Conservation (phyloP, 1,140 invertebrate genomes). For the Samia ricini region DNA sequence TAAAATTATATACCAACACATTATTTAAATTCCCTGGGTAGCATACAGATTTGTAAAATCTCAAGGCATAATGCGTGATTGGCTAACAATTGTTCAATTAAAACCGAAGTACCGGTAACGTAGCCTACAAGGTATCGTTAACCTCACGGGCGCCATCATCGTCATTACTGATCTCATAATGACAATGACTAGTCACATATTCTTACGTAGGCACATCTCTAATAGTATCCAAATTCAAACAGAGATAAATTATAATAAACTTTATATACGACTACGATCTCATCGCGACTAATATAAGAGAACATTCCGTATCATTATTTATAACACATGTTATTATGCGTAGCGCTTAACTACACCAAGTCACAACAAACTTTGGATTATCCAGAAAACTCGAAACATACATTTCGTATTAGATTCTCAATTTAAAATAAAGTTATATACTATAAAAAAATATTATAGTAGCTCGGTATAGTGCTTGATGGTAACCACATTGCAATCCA, state of each 20-base stretch:
- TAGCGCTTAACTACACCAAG: too few relatives aligned
- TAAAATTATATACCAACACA: neutral
- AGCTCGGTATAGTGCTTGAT: too few relatives aligned
- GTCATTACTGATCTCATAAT: slow-evolving; percentile 53
- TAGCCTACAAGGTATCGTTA: slow-evolving; percentile 11
- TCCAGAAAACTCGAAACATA: too few relatives aligned
- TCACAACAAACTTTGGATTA: too few relatives aligned
- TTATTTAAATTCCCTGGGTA: neutral
- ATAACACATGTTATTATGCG: too few relatives aligned
- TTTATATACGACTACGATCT: neutral
- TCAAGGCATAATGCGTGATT: neutral
- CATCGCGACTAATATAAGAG: too few relatives aligned
- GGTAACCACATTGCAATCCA: too few relatives aligned
- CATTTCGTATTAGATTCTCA: too few relatives aligned
- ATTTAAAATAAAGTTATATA: too few relatives aligned
- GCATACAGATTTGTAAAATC: neutral
- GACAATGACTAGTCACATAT: slow-evolving; percentile 18
- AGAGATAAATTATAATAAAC: neutral
- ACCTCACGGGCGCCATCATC: slow-evolving; percentile 35
- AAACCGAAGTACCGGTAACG: neutral
- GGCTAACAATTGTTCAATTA: neutral
- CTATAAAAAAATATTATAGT: too few relatives aligned
- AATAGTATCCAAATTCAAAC: neutral
- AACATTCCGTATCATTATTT: too few relatives aligned
- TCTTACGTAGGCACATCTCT: neutral